phyloP scores from a whole-genome alignment of 2,797 vertebrate species.

The Spatula versicolor region DNA sequence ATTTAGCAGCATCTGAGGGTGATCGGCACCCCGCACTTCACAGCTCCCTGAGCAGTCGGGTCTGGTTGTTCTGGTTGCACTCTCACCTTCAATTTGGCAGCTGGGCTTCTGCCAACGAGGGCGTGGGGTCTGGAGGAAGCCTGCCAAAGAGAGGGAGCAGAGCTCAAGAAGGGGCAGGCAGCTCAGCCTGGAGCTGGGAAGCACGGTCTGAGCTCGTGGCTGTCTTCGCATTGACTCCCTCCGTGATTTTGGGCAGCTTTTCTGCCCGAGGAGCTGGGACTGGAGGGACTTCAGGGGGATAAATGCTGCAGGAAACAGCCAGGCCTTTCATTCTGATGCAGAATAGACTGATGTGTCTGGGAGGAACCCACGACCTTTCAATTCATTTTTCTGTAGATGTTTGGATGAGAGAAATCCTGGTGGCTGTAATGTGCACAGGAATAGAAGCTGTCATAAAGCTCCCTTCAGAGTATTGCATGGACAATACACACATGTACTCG shows the following conservation, averaged over 20 bases:
- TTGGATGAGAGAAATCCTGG: too few species aligned
- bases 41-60: neutral
- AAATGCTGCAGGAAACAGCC: neutral
- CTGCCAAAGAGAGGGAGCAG: neutral
- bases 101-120: neutral
- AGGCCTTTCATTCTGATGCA: neutral
- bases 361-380: neutral
- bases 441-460: neutral
- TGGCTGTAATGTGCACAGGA: neutral
- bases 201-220: neutral
- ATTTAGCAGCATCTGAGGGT: neutral
- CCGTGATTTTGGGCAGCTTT: neutral
- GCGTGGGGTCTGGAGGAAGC: neutral
- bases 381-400: neutral
- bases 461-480: fast-evolving
- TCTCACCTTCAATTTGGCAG: neutral
- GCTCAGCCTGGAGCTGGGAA: neutral
- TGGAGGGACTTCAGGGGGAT: neutral
- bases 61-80: neutral
- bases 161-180: neutral
- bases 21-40: neutral
- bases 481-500: neutral
- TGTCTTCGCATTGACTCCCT: neutral
- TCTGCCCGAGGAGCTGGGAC: neutral
- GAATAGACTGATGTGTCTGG: neutral